Evolutionary conservation across 1,140 invertebrate genomes (phyloP).

Genomic region (Spodoptera frugiperda): DNA sequence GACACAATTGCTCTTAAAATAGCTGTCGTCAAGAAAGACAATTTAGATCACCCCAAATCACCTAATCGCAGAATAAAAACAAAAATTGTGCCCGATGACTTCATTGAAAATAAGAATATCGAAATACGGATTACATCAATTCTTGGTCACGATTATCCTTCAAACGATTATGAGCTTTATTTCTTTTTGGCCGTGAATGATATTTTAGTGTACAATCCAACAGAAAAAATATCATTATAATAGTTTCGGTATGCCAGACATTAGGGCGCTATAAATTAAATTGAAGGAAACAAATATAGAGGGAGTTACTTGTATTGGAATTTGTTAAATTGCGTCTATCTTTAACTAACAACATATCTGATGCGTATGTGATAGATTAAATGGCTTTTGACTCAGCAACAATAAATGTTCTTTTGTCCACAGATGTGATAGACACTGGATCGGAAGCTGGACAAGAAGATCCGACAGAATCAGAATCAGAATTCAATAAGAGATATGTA

Average conservation of each 20-base stretch:
- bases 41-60: background rate
- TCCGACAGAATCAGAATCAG: constrained; percentile 95
- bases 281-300: too few species aligned
- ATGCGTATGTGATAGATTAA: too few species aligned
- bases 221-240: too few species aligned
- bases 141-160: background rate
- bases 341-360: too few species aligned
- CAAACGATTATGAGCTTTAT: background rate
- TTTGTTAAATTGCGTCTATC: too few species aligned
- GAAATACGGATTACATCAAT: constrained; percentile 25
- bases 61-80: constrained; percentile 15
- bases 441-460: constrained; percentile 82
- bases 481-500: constrained; percentile 94
- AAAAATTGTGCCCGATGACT: constrained; percentile 18
- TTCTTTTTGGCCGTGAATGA: too few species aligned
- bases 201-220: background rate
- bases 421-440: constrained; percentile 66
- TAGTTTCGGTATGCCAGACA: too few species aligned
- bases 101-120: constrained; percentile 16
- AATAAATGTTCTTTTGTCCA: background rate
- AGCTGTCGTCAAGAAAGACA: constrained; percentile 8
- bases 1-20: constrained; percentile 8
- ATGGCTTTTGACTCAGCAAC: too few species aligned
- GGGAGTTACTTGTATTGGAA: too few species aligned
- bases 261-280: too few species aligned